Percentiles rank a stretch among this genome's conserved stretches.
phyloP scores from a whole-genome alignment of 2,797 vertebrate species.

The Brotula barbata region DNA sequence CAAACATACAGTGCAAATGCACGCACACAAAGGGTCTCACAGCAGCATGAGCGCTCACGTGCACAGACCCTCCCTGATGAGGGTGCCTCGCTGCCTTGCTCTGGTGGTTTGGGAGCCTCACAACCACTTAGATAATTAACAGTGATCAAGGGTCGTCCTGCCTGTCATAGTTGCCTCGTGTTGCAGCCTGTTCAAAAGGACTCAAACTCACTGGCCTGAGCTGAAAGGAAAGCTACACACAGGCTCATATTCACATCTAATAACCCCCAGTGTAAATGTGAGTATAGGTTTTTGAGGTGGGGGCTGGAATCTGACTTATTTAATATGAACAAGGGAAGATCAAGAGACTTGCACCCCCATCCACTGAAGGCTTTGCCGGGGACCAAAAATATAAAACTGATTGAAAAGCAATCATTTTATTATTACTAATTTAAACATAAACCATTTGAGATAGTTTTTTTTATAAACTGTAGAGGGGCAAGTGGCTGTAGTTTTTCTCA shows the following conservation, averaged over 20 bases:
- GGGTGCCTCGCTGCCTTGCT: constrained; percentile 46
- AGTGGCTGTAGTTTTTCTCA: too few relatives aligned
- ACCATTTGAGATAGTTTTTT: constrained; percentile 8
- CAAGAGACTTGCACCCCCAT: constrained; percentile 70
- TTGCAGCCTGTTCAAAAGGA: constrained; percentile 77
- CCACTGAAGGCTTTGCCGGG: constrained; percentile 66
- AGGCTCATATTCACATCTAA: constrained; percentile 74
- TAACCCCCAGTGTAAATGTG: constrained; percentile 61
- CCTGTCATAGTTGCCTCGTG: constrained; percentile 74
- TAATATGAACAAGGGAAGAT: constrained; percentile 76
- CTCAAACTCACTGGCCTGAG: constrained; percentile 75
- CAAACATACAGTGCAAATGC: constrained; percentile 20
- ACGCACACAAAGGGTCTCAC: constrained; percentile 22
- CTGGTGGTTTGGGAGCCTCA: constrained; percentile 70
- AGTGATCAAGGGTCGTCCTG: constrained; percentile 79
- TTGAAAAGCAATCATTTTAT: constrained; percentile 17
- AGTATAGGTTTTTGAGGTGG: constrained; percentile 64
- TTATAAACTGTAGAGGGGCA: too few relatives aligned
- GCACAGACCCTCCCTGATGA: constrained; percentile 38
- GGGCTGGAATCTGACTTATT: constrained; percentile 73
- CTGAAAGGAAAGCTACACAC: constrained; percentile 73
- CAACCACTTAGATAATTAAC: constrained; percentile 77
- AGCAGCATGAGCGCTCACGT: constrained; percentile 25
- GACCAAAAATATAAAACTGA: constrained; percentile 47
- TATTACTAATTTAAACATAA: constrained; percentile 6